phyloP scores from a whole-genome alignment of 2,113 vertebrate species.

The Sialia sialis region DNA sequence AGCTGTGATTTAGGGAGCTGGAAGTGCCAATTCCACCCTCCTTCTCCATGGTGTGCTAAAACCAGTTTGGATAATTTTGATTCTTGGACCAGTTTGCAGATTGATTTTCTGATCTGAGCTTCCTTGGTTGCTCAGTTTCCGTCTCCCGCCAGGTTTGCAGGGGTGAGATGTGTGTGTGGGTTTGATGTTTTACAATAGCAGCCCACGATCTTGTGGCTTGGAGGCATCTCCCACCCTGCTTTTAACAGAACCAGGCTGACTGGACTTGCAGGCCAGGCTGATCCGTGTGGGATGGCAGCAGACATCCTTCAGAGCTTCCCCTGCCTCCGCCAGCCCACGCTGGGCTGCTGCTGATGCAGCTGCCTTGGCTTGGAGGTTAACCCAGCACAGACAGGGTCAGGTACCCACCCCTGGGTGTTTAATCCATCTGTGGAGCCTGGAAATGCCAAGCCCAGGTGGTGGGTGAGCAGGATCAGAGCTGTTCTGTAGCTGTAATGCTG shows the following conservation, averaged over 20 bases:
- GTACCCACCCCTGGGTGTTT: neutral
- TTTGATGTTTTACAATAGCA: neutral
- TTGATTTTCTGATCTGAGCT: neutral
- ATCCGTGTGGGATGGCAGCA: neutral
- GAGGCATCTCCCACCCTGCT: neutral
- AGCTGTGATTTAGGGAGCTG: neutral
- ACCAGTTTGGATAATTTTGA: neutral
- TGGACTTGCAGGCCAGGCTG: fast-evolving
- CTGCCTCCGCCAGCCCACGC: neutral
- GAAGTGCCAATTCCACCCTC: neutral
- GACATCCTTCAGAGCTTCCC: neutral
- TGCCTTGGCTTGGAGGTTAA: neutral
- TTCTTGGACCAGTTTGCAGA: neutral
- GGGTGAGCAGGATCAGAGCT: neutral
- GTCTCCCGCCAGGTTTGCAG: neutral
- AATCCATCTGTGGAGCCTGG: neutral
- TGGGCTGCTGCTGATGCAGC: neutral
- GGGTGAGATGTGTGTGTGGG: neutral
- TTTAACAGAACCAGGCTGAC: neutral
- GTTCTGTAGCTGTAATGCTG: fast-evolving
- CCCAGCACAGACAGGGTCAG: neutral
- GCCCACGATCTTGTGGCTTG: neutral
- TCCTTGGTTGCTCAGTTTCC: neutral
- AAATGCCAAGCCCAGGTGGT: neutral
- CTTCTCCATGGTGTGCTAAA: neutral